Evolutionary conservation across 2,888 invertebrate genomes (phyloP).

Genomic region (Spilosoma lubricipeda): DNA sequence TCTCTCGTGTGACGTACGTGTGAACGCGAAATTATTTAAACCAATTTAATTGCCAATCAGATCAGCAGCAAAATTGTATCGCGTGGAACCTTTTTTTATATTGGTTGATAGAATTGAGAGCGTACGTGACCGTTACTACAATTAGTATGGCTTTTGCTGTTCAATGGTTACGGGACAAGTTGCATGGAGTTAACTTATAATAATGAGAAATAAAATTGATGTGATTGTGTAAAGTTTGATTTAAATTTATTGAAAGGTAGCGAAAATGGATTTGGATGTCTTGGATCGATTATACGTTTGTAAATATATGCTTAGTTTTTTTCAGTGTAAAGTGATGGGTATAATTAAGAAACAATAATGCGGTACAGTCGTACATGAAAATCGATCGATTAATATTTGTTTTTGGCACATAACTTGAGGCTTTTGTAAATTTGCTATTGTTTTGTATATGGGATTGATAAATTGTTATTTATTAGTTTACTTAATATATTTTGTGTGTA

Average conservation of each 20-base stretch:
- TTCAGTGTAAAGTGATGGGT: neutral
- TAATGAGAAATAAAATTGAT: constrained; percentile 15
- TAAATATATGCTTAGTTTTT: neutral
- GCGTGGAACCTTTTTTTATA: neutral
- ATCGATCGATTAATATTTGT: neutral
- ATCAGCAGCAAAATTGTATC: neutral
- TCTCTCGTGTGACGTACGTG: too few relatives aligned
- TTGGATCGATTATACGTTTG: constrained; percentile 12
- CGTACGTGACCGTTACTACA: neutral
- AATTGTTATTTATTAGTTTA: constrained; percentile 19
- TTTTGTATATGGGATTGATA: constrained; percentile 25
- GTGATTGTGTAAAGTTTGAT: constrained; percentile 26
- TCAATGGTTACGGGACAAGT: neutral
- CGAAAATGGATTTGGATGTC: constrained; percentile 20
- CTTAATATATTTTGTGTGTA: constrained; percentile 44
- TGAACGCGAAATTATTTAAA: neutral
- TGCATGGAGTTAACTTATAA: constrained; percentile 9
- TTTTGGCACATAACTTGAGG: constrained; percentile 21
- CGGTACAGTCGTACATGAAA: neutral
- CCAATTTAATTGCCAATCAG: neutral
- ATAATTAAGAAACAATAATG: neutral
- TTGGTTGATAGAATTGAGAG: too few relatives aligned
- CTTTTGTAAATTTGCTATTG: constrained; percentile 26
- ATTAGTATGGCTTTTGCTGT: neutral
- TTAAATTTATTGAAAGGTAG: constrained; percentile 10